Evolutionary conservation across 2,113 vertebrate genomes (phyloP).

Genomic region (Microtus ochrogaster): DNA sequence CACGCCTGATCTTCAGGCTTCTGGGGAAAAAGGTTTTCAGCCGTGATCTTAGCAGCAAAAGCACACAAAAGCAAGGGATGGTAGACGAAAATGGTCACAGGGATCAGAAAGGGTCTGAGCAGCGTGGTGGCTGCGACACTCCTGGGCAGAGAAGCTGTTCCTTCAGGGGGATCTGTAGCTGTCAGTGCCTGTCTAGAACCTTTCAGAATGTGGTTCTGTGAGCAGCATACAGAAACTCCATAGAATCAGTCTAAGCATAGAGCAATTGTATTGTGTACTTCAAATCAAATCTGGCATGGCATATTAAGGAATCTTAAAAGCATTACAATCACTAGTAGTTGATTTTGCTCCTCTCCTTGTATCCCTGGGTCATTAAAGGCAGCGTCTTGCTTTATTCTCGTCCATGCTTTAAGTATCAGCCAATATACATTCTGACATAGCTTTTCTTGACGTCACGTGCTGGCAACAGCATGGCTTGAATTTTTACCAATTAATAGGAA

Average conservation of each 20-base stretch:
- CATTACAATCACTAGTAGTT: background rate
- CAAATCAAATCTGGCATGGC: background rate
- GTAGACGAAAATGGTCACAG: background rate
- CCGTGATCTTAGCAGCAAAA: background rate
- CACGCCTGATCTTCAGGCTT: background rate
- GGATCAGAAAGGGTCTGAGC: background rate
- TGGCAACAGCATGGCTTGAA: background rate
- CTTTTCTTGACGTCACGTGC: background rate
- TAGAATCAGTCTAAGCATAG: background rate
- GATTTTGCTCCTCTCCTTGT: background rate
- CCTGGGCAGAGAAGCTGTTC: background rate
- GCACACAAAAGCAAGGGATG: background rate
- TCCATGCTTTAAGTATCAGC: background rate
- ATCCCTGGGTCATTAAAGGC: background rate
- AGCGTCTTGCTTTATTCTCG: background rate
- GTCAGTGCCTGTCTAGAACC: background rate
- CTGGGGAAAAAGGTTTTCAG: background rate
- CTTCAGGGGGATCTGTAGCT: background rate
- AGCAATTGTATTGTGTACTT: background rate
- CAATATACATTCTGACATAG: background rate
- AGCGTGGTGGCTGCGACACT: background rate
- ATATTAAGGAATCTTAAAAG: conserved; percentile 23
- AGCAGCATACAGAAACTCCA: background rate
- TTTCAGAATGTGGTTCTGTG: background rate
- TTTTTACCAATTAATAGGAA: background rate